These are phyloP conservation scores for Perca flavescens DNA, from an alignment of 2,113 vertebrate species.

Conservation along the genomic window DNA sequence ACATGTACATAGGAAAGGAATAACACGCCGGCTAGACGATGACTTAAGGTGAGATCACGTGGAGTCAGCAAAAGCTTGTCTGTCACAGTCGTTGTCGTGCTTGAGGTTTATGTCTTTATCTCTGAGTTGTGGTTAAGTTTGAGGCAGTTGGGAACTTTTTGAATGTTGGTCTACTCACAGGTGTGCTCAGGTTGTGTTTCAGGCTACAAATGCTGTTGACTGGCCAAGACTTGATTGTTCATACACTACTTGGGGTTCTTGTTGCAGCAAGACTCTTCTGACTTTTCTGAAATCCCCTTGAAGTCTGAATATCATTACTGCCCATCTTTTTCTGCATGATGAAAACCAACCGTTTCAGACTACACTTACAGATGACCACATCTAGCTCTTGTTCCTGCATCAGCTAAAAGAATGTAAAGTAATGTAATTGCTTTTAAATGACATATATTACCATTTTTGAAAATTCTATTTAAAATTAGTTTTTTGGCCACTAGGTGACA, in stretches of 20 bases:
- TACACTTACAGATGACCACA: background rate
- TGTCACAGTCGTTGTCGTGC: constrained; percentile 45
- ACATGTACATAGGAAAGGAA: constrained; percentile 67
- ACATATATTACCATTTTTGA: background rate
- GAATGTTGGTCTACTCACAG: background rate
- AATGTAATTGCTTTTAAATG: background rate
- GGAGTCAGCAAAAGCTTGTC: constrained; percentile 39
- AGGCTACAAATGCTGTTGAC: background rate
- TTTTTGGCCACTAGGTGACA: constrained; percentile 20
- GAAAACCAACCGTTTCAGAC: background rate
- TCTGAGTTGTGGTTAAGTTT: constrained; percentile 2
- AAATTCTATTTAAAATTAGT: background rate
- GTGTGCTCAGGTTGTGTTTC: constrained; percentile 4
- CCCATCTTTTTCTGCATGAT: background rate
- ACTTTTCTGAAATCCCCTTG: too few relatives aligned
- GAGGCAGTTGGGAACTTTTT: background rate
- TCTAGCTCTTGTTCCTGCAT: background rate
- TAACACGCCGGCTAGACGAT: constrained; percentile 68
- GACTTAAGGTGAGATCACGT: constrained; percentile 72
- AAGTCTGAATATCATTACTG: background rate
- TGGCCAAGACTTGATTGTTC: background rate
- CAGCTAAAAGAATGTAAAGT: background rate
- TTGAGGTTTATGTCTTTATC: constrained; percentile 18
- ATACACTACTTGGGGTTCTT: background rate
- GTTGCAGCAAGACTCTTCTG: background rate